These are phyloP conservation scores for Xiphorhynchus erythropygius DNA, from an alignment of 2,797 vertebrate genomes.

Conservation along the genomic window DNA sequence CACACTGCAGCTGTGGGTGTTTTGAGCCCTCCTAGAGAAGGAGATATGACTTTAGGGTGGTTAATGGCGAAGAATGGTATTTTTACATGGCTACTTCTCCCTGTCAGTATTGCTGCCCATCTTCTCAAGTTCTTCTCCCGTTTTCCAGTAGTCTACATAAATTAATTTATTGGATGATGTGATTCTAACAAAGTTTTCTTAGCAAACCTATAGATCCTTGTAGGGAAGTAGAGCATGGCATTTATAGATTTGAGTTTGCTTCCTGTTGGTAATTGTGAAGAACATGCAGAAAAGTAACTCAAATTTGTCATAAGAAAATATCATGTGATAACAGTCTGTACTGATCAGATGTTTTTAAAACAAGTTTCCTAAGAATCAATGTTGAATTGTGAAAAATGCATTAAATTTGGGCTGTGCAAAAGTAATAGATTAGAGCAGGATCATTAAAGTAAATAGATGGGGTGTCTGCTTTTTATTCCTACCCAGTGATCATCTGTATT, in stretches of 20 bases:
- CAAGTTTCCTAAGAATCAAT: not conserved
- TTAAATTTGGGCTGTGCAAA: not conserved
- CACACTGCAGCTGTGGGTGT: accelerated
- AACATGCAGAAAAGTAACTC: not conserved
- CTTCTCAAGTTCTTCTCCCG: not conserved
- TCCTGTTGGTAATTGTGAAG: not conserved
- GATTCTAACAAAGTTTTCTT: not conserved
- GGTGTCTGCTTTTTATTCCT: not conserved
- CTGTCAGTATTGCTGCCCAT: accelerated
- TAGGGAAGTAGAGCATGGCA: accelerated
- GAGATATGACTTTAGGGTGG: not conserved
- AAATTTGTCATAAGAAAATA: not conserved
- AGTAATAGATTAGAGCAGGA: not conserved
- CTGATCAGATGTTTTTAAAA: not conserved
- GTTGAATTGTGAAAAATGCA: not conserved
- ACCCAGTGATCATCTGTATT: not conserved
- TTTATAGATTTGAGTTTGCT: not conserved
- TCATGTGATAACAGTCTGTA: not conserved
- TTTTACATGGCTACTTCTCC: not conserved
- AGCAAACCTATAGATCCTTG: not conserved
- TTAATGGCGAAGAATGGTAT: not conserved
- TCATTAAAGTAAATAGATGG: not conserved
- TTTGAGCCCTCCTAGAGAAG: not conserved
- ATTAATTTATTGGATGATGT: not conserved
- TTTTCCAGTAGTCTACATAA: not conserved